phyloP scores from a whole-genome alignment of 2,888 invertebrate species.

The Carterocephalus palaemon region DNA sequence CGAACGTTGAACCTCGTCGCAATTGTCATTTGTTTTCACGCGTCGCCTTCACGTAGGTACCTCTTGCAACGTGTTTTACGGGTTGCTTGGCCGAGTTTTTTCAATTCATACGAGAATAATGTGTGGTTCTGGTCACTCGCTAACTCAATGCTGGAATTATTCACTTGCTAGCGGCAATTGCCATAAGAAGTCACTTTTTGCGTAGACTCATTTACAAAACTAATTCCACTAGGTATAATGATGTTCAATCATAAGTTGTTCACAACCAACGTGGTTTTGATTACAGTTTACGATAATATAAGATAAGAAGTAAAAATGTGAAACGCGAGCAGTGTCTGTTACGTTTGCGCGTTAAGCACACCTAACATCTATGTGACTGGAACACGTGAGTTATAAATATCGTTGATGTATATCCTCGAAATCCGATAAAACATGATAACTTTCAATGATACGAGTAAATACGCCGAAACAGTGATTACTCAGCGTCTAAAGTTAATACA shows the following conservation, averaged over 20 bases:
- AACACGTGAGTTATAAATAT: slow-evolving; percentile 15
- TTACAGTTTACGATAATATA: slow-evolving; percentile 32
- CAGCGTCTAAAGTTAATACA: slow-evolving; percentile 5
- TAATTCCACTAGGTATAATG: slow-evolving; percentile 15
- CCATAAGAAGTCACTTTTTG: slow-evolving; percentile 13
- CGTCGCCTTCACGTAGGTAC: slow-evolving; percentile 35
- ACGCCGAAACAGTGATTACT: slow-evolving; percentile 5
- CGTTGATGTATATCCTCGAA: slow-evolving; percentile 11
- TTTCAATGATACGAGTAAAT: slow-evolving; percentile 2
- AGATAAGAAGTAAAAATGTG: slow-evolving; percentile 22
- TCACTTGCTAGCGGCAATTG: too few species aligned
- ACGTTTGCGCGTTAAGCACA: slow-evolving; percentile 10
- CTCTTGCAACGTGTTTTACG: slow-evolving; percentile 65
- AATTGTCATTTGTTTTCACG: slow-evolving; percentile 61
- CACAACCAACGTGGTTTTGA: slow-evolving; percentile 14
- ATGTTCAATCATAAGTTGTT: slow-evolving; percentile 20
- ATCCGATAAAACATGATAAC: slow-evolving; percentile 17
- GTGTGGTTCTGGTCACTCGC: slow-evolving; percentile 9
- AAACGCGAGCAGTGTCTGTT: slow-evolving; percentile 16
- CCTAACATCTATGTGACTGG: slow-evolving; percentile 15
- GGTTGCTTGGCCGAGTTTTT: slow-evolving; percentile 49
- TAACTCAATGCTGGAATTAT: too few species aligned
- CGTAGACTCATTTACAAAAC: slow-evolving; percentile 33
- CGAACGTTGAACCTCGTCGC: slow-evolving; percentile 65
- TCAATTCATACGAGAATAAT: slow-evolving; percentile 33